Conservation (phyloP, 2,113 vertebrate species). For the Progne subis region DNA sequence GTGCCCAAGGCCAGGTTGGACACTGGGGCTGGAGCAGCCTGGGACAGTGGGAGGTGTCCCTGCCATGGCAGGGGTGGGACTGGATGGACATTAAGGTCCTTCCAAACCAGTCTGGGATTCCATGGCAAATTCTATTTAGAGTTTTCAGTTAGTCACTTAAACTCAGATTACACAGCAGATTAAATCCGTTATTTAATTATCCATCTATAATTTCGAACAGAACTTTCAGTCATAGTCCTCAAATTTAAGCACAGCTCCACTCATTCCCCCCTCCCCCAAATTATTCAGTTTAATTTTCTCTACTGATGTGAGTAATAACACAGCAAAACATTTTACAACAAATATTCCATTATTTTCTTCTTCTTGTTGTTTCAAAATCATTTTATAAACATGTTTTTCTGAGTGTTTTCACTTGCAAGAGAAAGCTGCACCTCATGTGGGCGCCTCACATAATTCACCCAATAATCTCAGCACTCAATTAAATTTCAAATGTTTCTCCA, state of each 20-base stretch:
- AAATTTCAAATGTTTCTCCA: conserved; percentile 43
- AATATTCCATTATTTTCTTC: not conserved
- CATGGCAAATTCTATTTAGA: not conserved
- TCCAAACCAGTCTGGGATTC: not conserved
- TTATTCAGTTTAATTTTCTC: not conserved
- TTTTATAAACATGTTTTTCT: not conserved
- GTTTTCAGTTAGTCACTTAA: not conserved
- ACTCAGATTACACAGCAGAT: not conserved
- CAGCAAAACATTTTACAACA: not conserved
- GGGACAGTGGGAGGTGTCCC: not conserved
- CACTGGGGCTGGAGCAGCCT: not conserved
- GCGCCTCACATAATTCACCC: not conserved
- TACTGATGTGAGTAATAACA: not conserved
- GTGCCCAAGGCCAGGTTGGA: not conserved
- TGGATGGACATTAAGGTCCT: rapidly evolving
- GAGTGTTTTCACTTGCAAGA: not conserved
- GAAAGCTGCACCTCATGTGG: not conserved
- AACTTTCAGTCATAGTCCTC: not conserved
- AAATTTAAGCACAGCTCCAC: not conserved
- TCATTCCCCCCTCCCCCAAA: not conserved
- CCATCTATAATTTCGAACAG: not conserved
- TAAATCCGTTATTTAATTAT: not conserved
- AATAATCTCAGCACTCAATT: conserved; percentile 53
- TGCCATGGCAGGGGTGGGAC: not conserved
- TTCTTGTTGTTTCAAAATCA: not conserved